Conservation (phyloP, 2,113 vertebrate genomes). For the Melanerpes formicivorus region DNA sequence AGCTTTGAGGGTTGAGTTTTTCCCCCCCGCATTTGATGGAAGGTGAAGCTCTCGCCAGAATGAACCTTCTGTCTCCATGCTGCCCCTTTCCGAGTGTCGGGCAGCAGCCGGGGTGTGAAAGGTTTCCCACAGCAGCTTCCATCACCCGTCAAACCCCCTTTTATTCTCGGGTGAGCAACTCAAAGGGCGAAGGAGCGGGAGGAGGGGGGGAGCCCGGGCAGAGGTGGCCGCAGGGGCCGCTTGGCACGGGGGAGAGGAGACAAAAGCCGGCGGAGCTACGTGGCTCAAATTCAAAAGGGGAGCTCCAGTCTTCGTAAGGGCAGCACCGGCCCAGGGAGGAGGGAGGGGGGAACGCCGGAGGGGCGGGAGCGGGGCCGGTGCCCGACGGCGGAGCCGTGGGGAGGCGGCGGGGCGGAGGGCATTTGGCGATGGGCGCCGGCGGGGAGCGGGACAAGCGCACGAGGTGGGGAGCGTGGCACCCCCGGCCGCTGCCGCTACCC, state of each 20-base stretch:
- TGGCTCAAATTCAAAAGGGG: conserved; percentile 44
- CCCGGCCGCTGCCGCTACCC: background rate
- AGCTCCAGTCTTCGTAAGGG: background rate
- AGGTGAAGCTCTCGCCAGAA: background rate
- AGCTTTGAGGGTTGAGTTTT: background rate
- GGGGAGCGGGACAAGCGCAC: background rate
- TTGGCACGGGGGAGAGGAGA: conserved; percentile 4
- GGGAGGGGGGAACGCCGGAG: background rate
- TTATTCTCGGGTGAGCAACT: conserved; percentile 27
- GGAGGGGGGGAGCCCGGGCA: background rate
- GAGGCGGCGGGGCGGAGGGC: background rate
- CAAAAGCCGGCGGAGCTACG: conserved; percentile 60
- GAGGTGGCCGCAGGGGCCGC: conserved; percentile 13
- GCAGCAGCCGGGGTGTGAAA: background rate
- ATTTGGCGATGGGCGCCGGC: background rate
- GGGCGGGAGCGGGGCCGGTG: background rate
- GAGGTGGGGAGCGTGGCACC: background rate
- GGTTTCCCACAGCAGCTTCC: background rate
- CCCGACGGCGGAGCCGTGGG: background rate
- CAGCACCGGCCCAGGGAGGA: background rate
- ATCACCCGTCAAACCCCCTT: background rate
- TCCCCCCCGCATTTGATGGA: background rate
- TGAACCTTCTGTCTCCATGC: background rate
- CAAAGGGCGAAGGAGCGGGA: background rate
- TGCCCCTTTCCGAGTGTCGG: background rate